Percentiles rank a stretch among this genome's conserved stretches.
phyloP scores from a whole-genome alignment of 2,888 invertebrate genomes.

The Empis stercorea region DNA sequence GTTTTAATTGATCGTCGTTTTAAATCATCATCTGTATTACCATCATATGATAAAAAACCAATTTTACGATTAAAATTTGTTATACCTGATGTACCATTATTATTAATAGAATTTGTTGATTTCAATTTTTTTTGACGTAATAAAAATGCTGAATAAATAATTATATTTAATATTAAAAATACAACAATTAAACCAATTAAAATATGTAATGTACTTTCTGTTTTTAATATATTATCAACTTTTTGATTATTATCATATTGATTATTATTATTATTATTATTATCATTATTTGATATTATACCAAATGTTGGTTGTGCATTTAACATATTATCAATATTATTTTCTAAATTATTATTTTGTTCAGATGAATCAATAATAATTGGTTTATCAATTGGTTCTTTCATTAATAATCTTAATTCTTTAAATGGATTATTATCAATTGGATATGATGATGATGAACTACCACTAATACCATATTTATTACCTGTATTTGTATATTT shows the following conservation, averaged over 20 bases:
- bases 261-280: constrained; percentile 7
- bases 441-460: background rate
- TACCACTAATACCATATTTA: background rate
- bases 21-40: constrained; percentile 33
- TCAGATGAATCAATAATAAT: constrained; percentile 6
- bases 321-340: constrained; percentile 29
- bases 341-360: background rate
- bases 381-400: constrained; percentile 23
- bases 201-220: constrained; percentile 48
- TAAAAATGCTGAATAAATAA: constrained; percentile 30
- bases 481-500: constrained; percentile 30
- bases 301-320: constrained; percentile 34
- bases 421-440: constrained; percentile 25
- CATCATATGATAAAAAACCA: constrained; percentile 31
- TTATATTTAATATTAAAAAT: constrained; percentile 58
- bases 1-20: constrained; percentile 27
- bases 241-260: background rate
- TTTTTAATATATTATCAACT: constrained; percentile 36
- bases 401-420: constrained; percentile 27
- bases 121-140: constrained; percentile 29
- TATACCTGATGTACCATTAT: background rate
- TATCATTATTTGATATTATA: constrained; percentile 5
- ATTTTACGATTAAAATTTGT: constrained; percentile 26
- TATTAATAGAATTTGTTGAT: constrained; percentile 5
- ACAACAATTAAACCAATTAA: constrained; percentile 52